Evolutionary conservation across 2,888 invertebrate species (phyloP).

Genomic region (Hermaeophaga mercurialis): DNA sequence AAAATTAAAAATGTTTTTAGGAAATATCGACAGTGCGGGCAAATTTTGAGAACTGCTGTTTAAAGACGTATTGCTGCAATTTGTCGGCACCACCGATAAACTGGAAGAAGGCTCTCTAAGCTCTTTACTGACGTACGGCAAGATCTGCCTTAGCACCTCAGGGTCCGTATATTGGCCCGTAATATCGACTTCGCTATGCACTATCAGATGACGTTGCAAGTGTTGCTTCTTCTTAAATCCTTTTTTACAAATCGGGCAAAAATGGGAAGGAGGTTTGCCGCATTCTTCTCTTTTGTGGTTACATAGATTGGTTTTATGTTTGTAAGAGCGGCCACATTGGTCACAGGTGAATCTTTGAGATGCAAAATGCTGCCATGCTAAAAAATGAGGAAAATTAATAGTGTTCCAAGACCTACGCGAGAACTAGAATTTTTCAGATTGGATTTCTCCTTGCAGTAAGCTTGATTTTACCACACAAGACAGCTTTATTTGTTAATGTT

Average conservation of each 20-base stretch:
- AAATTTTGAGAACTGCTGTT: background rate
- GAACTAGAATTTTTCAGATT: too few relatives aligned
- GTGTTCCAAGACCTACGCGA: too few relatives aligned
- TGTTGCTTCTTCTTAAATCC: conserved; percentile 53
- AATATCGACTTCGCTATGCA: conserved; percentile 38
- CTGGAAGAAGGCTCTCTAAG: background rate
- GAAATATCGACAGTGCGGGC: conserved; percentile 22
- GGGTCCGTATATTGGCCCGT: conserved; percentile 15
- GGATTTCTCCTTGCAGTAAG: too few relatives aligned
- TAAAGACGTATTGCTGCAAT: background rate
- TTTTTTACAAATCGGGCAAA: conserved; percentile 57
- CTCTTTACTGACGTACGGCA: conserved; percentile 12
- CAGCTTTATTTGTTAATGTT: too few relatives aligned
- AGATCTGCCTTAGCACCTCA: conserved; percentile 19
- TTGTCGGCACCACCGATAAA: background rate
- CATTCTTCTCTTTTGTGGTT: conserved; percentile 61
- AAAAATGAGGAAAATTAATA: conserved; percentile 16
- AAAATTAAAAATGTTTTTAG: conserved; percentile 21
- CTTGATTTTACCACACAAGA: too few relatives aligned
- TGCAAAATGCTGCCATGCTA: conserved; percentile 18
- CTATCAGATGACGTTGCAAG: conserved; percentile 47
- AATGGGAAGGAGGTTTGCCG: conserved; percentile 59
- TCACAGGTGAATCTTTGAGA: conserved; percentile 42
- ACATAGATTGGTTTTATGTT: conserved; percentile 56
- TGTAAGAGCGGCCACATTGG: conserved; percentile 50